Evolutionary conservation across 2,113 vertebrate species (phyloP).

Genomic region (Poecilia latipinna): DNA sequence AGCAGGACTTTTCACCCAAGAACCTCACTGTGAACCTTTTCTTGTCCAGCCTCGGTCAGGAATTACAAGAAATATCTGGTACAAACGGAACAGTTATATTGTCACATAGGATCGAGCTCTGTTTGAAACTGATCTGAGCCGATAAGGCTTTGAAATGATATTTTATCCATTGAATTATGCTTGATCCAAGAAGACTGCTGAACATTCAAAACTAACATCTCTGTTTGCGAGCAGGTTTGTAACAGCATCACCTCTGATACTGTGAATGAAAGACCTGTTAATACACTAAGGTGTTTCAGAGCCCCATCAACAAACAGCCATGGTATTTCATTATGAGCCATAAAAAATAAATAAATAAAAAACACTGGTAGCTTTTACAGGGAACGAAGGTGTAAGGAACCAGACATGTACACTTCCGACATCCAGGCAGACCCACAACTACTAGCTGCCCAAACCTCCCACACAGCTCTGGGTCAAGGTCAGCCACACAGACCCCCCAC

Average conservation of each 20-base stretch:
- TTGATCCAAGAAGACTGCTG: slow-evolving; percentile 8
- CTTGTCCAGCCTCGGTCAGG: too few species aligned
- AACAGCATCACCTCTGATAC: slow-evolving; percentile 37
- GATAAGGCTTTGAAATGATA: too few species aligned
- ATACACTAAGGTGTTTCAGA: slow-evolving; percentile 55
- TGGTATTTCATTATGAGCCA: slow-evolving; percentile 62
- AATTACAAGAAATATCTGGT: too few species aligned
- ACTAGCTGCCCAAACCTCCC: slow-evolving; percentile 63
- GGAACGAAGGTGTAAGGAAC: slow-evolving; percentile 33
- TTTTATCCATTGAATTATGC: too few species aligned
- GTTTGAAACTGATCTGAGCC: too few species aligned
- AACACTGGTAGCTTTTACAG: slow-evolving; percentile 63
- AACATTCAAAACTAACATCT: slow-evolving; percentile 37
- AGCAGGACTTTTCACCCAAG: too few species aligned
- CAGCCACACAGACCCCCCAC: slow-evolving; percentile 59
- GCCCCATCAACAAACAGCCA: slow-evolving; percentile 61
- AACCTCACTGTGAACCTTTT: too few species aligned
- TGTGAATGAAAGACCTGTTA: slow-evolving; percentile 59
- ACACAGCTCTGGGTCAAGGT: slow-evolving; percentile 67
- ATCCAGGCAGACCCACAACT: slow-evolving; percentile 53
- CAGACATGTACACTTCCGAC: slow-evolving; percentile 58
- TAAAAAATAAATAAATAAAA: slow-evolving; percentile 27
- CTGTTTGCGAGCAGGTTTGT: slow-evolving; percentile 17
- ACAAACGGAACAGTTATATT: too few species aligned
- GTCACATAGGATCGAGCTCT: too few species aligned